Evolutionary conservation across 1,140 invertebrate species (phyloP).

Genomic region (Listronotus oregonensis): DNA sequence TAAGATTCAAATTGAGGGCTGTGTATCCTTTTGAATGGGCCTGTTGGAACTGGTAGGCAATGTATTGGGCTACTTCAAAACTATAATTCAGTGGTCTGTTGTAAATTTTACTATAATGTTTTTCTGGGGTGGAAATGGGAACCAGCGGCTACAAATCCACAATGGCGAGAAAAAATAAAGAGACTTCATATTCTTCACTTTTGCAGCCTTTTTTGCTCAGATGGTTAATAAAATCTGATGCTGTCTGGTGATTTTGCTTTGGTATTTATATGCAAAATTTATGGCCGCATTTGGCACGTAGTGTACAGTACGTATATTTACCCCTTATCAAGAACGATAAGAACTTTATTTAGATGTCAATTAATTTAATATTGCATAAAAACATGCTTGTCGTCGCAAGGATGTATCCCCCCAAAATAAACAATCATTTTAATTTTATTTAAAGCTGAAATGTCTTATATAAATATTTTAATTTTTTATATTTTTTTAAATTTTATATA

Average conservation of each 20-base stretch:
- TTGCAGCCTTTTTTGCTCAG: constrained; percentile 3
- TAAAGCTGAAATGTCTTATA: constrained; percentile 31
- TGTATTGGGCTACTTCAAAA: constrained; percentile 17
- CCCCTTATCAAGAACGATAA: not conserved
- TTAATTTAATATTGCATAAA: not conserved
- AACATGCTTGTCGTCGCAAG: constrained; percentile 23
- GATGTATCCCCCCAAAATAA: no score
- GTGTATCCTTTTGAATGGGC: constrained; percentile 19
- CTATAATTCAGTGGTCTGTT: constrained; percentile 9
- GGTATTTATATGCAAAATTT: constrained; percentile 26
- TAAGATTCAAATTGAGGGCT: constrained; percentile 9
- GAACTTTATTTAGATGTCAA: not conserved
- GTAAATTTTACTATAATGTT: not conserved
- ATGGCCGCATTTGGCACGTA: not conserved
- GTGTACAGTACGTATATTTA: not conserved
- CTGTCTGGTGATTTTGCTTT: not conserved
- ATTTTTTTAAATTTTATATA: no score
- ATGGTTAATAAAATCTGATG: constrained; percentile 20
- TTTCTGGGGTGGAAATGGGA: not conserved
- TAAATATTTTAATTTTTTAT: no score
- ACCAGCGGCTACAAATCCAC: constrained; percentile 19
- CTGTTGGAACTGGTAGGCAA: constrained; percentile 24
- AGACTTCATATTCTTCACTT: constrained; percentile 21
- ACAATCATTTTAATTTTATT: not conserved
- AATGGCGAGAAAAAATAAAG: constrained; percentile 19